Base-by-base conservation (phyloP, 2,797 vertebrate species). In the Pseudotriccus pelzelni region DNA sequence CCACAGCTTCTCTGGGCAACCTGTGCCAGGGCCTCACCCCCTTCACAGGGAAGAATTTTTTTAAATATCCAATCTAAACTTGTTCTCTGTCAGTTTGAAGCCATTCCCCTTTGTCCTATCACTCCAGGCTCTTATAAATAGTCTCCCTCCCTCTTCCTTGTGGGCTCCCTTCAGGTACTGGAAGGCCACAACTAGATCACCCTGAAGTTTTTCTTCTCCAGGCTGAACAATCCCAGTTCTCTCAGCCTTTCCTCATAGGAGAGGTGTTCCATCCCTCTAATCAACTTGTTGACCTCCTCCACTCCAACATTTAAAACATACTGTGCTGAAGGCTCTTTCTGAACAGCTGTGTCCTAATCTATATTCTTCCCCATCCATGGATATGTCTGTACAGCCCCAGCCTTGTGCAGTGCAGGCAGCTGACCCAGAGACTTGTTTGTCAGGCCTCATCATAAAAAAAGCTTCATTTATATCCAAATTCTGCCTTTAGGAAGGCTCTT, bases 261-360 rank as follows among this genome's bases (percentile, higher is more conserved):
- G 9, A 62, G 23, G 1, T 5, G 1, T 12, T 20, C 34, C 55
- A 47, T 14, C 47, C 22, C 16, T 37, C 67, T 24, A 16, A 43
- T 14, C 27, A 27, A 1, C 43, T 37, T 49, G 30, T 18, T 41
- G 18, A 14, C 47, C 34, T 55, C 28, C 47, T 55, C 34, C 74
- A 30, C 18, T 43, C 19, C 49, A 89, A 37, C 5, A 2, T 1
- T 10, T 15, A 28, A 52, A 87, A 39, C n/a, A 49, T 18, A 8
- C 2, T 0, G 0, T 19, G 43, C 58, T 3, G 1, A 20, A 69
- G 53, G 7, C 5, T 89, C 30, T 74, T n/a, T 59, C 56, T 59
- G 50, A 46, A 69, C 24, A 52, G 3, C 3, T 4, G 3, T 50
- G 58, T 50, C 36, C 25, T 32, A 21, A 58, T 18, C 15, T 20